Base-by-base conservation (phyloP, 2,888 invertebrate genomes). In the Limnephilus marmoratus region DNA sequence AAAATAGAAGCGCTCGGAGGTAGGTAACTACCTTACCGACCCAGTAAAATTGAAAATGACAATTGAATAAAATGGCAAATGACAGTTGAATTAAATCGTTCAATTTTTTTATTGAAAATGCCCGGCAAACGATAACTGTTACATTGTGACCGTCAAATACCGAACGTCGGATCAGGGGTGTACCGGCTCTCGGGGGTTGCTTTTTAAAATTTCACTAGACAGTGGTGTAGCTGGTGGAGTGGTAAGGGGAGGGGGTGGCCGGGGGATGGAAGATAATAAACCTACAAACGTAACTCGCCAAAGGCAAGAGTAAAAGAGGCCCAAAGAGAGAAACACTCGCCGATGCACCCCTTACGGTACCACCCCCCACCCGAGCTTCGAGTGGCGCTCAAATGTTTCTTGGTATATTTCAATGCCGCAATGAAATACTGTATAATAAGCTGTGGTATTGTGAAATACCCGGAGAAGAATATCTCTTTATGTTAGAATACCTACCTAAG, bases 171-270 rank as follows among this genome's bases (percentile, higher is more conserved):
- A 89, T 81, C 89, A 81, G 89, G 81, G 81, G 81, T n/a, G 89
- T 12, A 81, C 81, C 81, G 81, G 80, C n/a, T 89, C 89, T 81
- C 86, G 91, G 90, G 81, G 90, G 81, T 37, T 83, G n/a, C 82
- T 81, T 90, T 90, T 90, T 90, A 90, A 90, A 90, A 45, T 90
- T 90, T 81, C 90, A 90, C 90, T 90, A 90, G 81, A 90, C 90
- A 90, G 90, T 81, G 81, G 90, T 41, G 90, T 81, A 81, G 90
- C 41, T n/a, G 41, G 41, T 68, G 9, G n/a, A 53, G 29, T 7
- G 86, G 41, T 1, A 24, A 31, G 12, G 31, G 53, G 86, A 15
- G 31, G 31, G 31, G 45, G 49, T 9, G 34, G 49, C 82, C 29
- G 45, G 49, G 90, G 90, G 90, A 34, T 37, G 90, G 81, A 31